A percentile compares a stretch with the other conserved stretches of the same genome.
phyloP scores from a whole-genome alignment of 2,888 invertebrate genomes.

The Sesia bembeciformis region DNA sequence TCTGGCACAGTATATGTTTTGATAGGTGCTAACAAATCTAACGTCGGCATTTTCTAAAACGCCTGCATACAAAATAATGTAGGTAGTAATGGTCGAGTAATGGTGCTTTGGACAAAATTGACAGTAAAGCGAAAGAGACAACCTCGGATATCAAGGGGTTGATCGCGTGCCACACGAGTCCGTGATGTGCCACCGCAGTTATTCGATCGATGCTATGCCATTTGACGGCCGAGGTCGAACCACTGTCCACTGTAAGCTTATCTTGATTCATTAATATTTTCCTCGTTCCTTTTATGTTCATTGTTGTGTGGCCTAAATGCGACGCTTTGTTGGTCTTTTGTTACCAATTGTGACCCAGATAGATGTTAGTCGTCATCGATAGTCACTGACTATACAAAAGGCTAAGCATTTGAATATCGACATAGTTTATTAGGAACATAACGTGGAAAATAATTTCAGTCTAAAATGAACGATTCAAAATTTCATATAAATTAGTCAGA shows the following conservation, averaged over 20 bases:
- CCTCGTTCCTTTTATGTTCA: constrained; percentile 40
- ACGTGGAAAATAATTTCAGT: no score
- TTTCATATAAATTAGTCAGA: no score
- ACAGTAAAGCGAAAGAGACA: constrained; percentile 5
- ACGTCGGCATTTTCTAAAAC: no score
- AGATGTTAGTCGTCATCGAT: constrained; percentile 52
- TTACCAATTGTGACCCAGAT: constrained; percentile 58
- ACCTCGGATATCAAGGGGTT: constrained; percentile 15
- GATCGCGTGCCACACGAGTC: constrained; percentile 35
- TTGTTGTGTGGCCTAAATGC: constrained; percentile 50
- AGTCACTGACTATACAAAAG: constrained; percentile 28
- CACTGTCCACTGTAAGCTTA: constrained; percentile 64
- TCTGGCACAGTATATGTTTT: not conserved
- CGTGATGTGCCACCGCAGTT: constrained; percentile 44
- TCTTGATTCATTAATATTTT: constrained; percentile 62
- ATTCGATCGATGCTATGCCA: constrained; percentile 55
- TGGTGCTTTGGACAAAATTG: constrained; percentile 2
- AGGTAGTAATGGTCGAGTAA: not conserved
- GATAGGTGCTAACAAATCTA: no score
- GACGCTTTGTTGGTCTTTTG: constrained; percentile 36
- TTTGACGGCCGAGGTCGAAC: constrained; percentile 72
- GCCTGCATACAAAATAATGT: no score
- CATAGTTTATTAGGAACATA: constrained; percentile 1
- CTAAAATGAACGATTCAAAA: no score
- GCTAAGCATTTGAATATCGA: constrained; percentile 29